phyloP scores from a whole-genome alignment of 2,888 invertebrate species.

The Halictus quadricinctus region DNA sequence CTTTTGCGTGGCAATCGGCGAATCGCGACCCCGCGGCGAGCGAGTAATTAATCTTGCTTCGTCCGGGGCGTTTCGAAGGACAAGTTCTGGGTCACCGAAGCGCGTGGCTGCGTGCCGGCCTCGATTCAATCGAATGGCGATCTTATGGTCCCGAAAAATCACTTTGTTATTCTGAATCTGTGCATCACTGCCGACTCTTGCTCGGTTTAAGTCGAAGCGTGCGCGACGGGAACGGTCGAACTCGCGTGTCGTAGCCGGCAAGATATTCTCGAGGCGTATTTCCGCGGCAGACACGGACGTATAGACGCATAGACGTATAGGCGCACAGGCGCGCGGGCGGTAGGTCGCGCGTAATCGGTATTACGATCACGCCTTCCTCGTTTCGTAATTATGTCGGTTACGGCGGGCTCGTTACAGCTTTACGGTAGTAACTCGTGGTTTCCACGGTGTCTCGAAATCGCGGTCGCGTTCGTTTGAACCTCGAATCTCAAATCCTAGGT shows the following conservation, averaged over 20 bases:
- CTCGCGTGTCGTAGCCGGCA: neutral
- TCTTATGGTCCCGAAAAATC: neutral
- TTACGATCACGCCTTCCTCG: constrained; percentile 41
- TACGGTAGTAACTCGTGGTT: constrained; percentile 17
- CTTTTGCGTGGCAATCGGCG: neutral
- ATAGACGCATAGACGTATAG: neutral
- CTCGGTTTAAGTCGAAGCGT: neutral
- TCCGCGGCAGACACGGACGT: neutral
- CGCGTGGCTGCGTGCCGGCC: neutral
- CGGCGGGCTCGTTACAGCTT: constrained; percentile 43
- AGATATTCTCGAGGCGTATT: neutral
- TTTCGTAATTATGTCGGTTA: constrained; percentile 57
- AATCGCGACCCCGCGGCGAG: neutral
- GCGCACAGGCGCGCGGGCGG: neutral
- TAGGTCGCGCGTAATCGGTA: constrained; percentile 30
- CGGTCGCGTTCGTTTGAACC: constrained; percentile 21
- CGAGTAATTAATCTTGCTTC: neutral
- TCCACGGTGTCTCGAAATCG: constrained; percentile 2
- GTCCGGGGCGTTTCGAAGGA: neutral
- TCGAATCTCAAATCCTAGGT: neutral
- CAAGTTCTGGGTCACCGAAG: neutral
- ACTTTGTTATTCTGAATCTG: neutral
- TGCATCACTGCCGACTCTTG: neutral
- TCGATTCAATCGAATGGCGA: neutral
- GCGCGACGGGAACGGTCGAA: neutral